These are phyloP conservation scores for Phyllopteryx taeniolatus DNA, from an alignment of 2,113 vertebrate species.

Conservation along the genomic window DNA sequence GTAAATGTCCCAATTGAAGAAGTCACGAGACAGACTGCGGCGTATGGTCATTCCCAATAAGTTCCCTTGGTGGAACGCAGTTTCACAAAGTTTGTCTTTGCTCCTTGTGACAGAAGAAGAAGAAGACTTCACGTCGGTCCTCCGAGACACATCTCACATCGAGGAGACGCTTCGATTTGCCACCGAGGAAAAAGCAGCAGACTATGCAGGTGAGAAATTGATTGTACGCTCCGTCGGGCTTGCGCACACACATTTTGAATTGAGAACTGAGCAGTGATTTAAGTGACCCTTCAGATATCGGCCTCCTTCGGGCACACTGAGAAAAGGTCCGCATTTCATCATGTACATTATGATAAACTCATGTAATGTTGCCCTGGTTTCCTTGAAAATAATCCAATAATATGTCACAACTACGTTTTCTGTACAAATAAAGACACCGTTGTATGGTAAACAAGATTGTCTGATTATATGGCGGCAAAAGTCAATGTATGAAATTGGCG, in stretches of 20 bases:
- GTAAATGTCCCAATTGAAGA: too few species aligned
- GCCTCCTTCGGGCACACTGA: neutral
- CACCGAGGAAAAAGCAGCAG: conserved; percentile 83
- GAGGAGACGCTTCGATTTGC: conserved; percentile 89
- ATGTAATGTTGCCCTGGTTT: too few species aligned
- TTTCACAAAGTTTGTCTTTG: neutral
- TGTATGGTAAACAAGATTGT: too few species aligned
- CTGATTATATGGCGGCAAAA: too few species aligned
- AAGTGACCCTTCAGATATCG: neutral
- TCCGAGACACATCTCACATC: conserved; percentile 90
- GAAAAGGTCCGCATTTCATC: too few species aligned
- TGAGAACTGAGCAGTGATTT: neutral
- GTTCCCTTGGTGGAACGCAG: neutral
- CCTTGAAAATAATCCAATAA: too few species aligned
- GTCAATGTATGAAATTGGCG: too few species aligned
- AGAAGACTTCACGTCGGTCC: conserved; percentile 76
- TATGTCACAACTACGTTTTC: too few species aligned
- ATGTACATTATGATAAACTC: too few species aligned
- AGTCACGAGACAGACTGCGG: too few species aligned
- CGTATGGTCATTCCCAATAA: too few species aligned
- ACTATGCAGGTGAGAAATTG: conserved; percentile 82
- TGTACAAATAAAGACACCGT: too few species aligned
- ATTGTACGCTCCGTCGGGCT: neutral
- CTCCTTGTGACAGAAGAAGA: conserved; percentile 2
- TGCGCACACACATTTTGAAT: neutral